These are phyloP conservation scores for Antigone vipio DNA, from an alignment of 2,113 vertebrate genomes.

Conservation along the genomic window DNA sequence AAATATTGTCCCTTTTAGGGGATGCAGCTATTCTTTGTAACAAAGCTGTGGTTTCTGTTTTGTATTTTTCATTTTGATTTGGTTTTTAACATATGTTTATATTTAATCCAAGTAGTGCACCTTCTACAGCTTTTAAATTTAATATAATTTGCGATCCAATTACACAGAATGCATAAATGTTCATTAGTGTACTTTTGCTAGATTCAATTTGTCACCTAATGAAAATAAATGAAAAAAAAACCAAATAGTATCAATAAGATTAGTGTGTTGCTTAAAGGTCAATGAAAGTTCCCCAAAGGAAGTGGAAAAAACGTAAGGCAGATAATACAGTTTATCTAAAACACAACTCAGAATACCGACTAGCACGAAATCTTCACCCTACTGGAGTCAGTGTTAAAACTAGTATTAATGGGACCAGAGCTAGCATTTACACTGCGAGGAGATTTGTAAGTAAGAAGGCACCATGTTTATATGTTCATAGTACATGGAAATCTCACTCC, in stretches of 20 bases:
- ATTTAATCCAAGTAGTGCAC: neutral
- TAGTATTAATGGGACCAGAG: neutral
- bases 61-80: neutral
- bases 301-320: neutral
- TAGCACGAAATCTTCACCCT: neutral
- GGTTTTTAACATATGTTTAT: neutral
- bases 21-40: neutral
- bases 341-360: neutral
- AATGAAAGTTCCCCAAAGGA: conserved; percentile 11
- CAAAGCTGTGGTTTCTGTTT: neutral
- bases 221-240: conserved; percentile 51
- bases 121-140: neutral
- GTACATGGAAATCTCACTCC: neutral
- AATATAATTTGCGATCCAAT: neutral
- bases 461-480: neutral
- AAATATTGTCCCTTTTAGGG: neutral
- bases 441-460: neutral
- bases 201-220: conserved; percentile 43
- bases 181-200: conserved; percentile 36
- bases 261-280: conserved; percentile 51
- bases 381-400: neutral
- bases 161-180: conserved; percentile 7
- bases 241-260: conserved; percentile 35
- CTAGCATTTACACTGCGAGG: neutral
- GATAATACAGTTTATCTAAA: neutral